Evolutionary conservation across 1,140 invertebrate genomes (phyloP), one percentile per base, ranked within the genome.

Genomic region (Pachypeltis micranthus): DNA sequence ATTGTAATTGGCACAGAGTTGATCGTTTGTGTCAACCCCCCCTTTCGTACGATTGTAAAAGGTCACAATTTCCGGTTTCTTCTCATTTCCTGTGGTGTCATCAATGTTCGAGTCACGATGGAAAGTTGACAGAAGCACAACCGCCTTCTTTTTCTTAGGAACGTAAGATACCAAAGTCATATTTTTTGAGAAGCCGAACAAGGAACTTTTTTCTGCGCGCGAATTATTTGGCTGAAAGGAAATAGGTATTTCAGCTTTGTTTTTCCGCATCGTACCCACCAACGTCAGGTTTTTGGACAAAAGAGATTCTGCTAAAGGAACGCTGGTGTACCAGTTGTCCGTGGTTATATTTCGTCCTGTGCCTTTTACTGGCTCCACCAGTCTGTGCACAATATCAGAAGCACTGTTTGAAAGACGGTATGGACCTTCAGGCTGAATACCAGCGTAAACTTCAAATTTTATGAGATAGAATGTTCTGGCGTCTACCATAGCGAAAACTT

Each of bases 361-460:
- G 51, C 64, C 65, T n/a, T 47, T 44, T 31, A 72, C 62, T 39
- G 63, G 66, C 44, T 54, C 28, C 29, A 67, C 14, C 1, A 72
- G 51, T 51, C 70, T 62, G 47, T 65, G 21, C 23, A 71, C 67
- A 51, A 72, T 62, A 59, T 69, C 66, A 34, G 23, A 66, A 14
- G 70, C 63, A 55, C 60, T 67, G 60, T 74, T 74, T 21, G 67
- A 69, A 14, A 68, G 19, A 12, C 56, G 54, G 65, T 65, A 73
- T 19, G 68, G 69, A 16, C 72, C 71, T 34, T 65, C 65, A 12
- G 71, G 69, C 65, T 75, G 71, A 25, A 70, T 71, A 26, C 73
- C 72, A n/a, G 63, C 51, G 57, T 74, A 73, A 7, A 72, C 59
- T 66, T 76, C 71, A 24, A 75, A 64, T 54, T 74, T 70, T 14